These are phyloP conservation scores for Clinocottus analis DNA, from an alignment of 2,113 vertebrate species.

Conservation along the genomic window DNA sequence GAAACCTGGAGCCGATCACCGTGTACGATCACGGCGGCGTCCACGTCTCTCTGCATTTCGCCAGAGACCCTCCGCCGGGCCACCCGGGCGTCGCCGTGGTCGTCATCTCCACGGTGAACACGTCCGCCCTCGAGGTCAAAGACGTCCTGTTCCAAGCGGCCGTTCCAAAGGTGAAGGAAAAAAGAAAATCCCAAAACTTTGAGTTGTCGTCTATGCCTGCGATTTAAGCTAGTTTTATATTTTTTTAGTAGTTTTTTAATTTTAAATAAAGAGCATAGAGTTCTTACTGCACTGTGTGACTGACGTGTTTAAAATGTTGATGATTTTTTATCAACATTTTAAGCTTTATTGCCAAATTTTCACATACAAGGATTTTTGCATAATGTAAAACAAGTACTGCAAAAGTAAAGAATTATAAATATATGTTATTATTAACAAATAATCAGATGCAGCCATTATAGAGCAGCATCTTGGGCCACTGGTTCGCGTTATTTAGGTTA, in stretches of 20 bases:
- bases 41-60: constrained; percentile 88
- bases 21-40: constrained; percentile 85
- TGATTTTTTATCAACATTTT: neutral
- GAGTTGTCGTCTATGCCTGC: too few species aligned
- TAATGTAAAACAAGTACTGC: neutral
- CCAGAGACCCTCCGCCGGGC: constrained; percentile 75
- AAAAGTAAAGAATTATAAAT: neutral
- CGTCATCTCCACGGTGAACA: constrained; percentile 89
- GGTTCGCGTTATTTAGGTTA: too few species aligned
- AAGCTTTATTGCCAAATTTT: too few species aligned
- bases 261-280: neutral
- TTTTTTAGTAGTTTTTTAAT: too few species aligned
- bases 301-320: neutral
- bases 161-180: constrained; percentile 87
- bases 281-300: neutral
- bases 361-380: neutral
- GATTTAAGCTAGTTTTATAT: too few species aligned
- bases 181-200: too few species aligned
- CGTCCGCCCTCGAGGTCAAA: constrained; percentile 82
- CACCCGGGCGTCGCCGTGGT: constrained; percentile 84
- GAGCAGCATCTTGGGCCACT: too few species aligned
- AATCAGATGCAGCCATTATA: too few species aligned
- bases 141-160: constrained; percentile 88
- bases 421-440: neutral
- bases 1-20: constrained; percentile 82